Evolutionary conservation across 2,888 invertebrate genomes (phyloP).

Genomic region (Lingula anatina): DNA sequence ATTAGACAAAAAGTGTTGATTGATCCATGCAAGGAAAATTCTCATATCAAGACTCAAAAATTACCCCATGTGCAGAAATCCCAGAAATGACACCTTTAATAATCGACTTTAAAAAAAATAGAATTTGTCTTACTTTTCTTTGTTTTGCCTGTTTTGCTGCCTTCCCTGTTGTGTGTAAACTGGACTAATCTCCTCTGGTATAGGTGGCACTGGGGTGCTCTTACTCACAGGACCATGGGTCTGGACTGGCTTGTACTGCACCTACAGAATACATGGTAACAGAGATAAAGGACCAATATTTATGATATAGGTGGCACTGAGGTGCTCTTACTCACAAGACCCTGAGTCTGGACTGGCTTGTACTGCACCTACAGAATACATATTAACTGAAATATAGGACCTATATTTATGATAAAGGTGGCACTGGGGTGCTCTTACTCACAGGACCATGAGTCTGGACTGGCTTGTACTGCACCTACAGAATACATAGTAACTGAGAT

Average conservation of each 20-base stretch:
- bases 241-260: slow-evolving; percentile 32
- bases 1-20: too few species aligned
- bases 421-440: not conserved
- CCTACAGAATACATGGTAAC: slow-evolving; percentile 14
- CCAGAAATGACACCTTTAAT: too few species aligned
- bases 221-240: slow-evolving; percentile 19
- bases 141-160: too few species aligned
- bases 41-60: too few species aligned
- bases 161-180: too few species aligned
- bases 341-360: slow-evolving; percentile 21
- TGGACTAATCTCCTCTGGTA: slow-evolving; percentile 34
- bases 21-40: too few species aligned
- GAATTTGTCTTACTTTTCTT: too few species aligned
- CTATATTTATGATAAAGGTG: too few species aligned
- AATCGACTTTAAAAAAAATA: too few species aligned
- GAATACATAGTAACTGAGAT: not conserved
- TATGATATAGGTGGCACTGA: too few species aligned
- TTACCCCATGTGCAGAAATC: too few species aligned
- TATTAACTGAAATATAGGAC: slow-evolving; percentile 1
- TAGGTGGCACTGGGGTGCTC: slow-evolving; percentile 20
- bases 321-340: slow-evolving; percentile 5
- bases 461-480: slow-evolving; percentile 8
- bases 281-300: not conserved
- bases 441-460: slow-evolving; percentile 20
- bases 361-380: not conserved